These are phyloP conservation scores for Alosa sapidissima DNA, from an alignment of 2,797 vertebrate genomes.

Conservation along the genomic window DNA sequence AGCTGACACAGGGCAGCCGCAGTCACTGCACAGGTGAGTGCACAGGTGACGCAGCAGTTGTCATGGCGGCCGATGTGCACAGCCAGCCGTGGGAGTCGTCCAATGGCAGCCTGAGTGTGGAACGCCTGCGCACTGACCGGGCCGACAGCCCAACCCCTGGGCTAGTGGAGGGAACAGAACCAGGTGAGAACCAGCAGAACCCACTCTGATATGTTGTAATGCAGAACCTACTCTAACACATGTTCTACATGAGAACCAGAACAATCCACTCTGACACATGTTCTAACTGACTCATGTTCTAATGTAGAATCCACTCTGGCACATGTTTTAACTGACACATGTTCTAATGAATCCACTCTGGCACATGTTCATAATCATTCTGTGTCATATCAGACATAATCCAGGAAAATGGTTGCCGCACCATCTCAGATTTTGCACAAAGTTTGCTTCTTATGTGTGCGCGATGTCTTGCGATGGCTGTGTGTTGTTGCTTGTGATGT, in stretches of 20 bases:
- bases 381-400: no score
- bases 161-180: constrained; percentile 91
- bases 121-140: constrained; percentile 76
- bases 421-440: no score
- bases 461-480: no score
- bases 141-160: constrained; percentile 90
- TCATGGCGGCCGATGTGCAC: constrained; percentile 83
- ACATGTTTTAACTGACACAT: neutral
- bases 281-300: no score
- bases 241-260: constrained; percentile 59
- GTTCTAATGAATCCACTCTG: constrained; percentile 59
- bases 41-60: constrained; percentile 38
- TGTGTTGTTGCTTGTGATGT: no score
- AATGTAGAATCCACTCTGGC: constrained; percentile 25
- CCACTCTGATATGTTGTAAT: neutral
- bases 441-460: no score
- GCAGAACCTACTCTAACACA: neutral
- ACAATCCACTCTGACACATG: neutral
- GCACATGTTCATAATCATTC: no score
- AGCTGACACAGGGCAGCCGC: neutral
- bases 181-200: constrained; percentile 74
- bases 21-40: constrained; percentile 33
- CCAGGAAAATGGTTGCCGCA: no score
- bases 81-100: constrained; percentile 73
- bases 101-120: constrained; percentile 74